Conservation (phyloP, 2,113 vertebrate species). For the Perca fluviatilis region DNA sequence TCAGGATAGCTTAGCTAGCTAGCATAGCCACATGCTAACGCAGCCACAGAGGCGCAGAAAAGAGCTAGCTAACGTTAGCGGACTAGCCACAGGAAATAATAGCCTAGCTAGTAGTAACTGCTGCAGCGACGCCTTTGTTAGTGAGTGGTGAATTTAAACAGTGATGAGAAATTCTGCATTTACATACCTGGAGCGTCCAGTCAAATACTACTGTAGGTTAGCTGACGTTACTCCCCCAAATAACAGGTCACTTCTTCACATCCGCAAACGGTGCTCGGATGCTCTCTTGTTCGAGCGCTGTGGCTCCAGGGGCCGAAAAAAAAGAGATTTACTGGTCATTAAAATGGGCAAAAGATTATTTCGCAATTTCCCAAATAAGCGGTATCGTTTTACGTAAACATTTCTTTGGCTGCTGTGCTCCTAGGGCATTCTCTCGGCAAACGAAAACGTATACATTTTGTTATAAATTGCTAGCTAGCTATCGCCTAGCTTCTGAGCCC, state of each 20-base stretch:
- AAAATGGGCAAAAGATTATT: slow-evolving; percentile 28
- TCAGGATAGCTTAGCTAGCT: slow-evolving; percentile 55
- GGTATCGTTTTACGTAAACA: background rate
- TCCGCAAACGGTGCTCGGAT: slow-evolving; percentile 59
- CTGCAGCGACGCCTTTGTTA: background rate
- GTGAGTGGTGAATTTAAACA: slow-evolving; percentile 8
- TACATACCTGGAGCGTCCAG: slow-evolving; percentile 47
- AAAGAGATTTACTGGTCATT: slow-evolving; percentile 6
- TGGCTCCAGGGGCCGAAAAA: slow-evolving; percentile 35
- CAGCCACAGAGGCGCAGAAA: slow-evolving; percentile 16
- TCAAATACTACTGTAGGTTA: slow-evolving; percentile 5
- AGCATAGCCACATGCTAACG: slow-evolving; percentile 65
- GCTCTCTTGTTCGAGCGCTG: slow-evolving; percentile 55
- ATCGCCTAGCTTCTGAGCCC: slow-evolving; percentile 66
- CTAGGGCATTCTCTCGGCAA: background rate
- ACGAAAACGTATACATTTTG: slow-evolving; percentile 32
- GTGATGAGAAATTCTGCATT: background rate
- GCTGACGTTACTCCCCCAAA: slow-evolving; percentile 20
- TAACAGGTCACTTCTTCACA: slow-evolving; percentile 48
- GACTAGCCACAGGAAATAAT: slow-evolving; percentile 8
- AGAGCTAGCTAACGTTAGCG: slow-evolving; percentile 28
- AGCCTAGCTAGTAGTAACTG: background rate
- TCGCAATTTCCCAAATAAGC: background rate
- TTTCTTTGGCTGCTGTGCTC: background rate
- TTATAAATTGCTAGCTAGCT: slow-evolving; percentile 54